Percentiles rank a stretch among this genome's conserved stretches.
These are phyloP conservation scores for Sceloporus undulatus DNA, from an alignment of 2,113 vertebrate species.

Conservation along the genomic window DNA sequence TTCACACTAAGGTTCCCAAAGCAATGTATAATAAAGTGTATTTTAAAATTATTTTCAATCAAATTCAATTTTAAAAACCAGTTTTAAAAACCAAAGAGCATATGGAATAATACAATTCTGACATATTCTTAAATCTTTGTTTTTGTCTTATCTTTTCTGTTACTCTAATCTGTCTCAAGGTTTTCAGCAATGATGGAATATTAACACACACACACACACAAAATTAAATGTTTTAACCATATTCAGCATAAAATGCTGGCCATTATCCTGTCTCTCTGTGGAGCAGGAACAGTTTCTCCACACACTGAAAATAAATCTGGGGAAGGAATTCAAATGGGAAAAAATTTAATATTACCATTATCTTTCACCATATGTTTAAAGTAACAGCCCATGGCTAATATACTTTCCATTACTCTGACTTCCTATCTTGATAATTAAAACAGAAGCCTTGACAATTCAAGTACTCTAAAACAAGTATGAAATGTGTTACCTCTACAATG, in stretches of 20 bases:
- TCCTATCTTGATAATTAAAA: not conserved
- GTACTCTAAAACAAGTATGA: slow-evolving; percentile 8
- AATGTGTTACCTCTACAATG: slow-evolving; percentile 86
- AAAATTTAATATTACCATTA: too few species aligned
- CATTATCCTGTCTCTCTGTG: not conserved
- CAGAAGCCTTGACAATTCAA: not conserved
- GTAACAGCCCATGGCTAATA: accelerated
- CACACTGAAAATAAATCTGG: not conserved
- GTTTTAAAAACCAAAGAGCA: too few species aligned
- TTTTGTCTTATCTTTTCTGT: not conserved
- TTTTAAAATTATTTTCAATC: too few species aligned
- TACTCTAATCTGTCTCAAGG: not conserved
- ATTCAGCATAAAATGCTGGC: not conserved
- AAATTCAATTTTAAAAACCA: too few species aligned
- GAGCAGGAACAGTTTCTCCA: not conserved
- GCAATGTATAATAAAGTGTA: too few species aligned
- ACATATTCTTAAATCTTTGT: not conserved
- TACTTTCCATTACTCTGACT: not conserved
- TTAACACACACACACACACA: not conserved
- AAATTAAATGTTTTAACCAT: not conserved
- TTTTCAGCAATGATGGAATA: not conserved
- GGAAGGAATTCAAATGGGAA: not conserved
- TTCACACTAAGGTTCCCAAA: too few species aligned
- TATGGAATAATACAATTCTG: not conserved
- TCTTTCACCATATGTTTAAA: not conserved